Conservation (phyloP, 2,113 vertebrate genomes). For the Garra rufa region DNA sequence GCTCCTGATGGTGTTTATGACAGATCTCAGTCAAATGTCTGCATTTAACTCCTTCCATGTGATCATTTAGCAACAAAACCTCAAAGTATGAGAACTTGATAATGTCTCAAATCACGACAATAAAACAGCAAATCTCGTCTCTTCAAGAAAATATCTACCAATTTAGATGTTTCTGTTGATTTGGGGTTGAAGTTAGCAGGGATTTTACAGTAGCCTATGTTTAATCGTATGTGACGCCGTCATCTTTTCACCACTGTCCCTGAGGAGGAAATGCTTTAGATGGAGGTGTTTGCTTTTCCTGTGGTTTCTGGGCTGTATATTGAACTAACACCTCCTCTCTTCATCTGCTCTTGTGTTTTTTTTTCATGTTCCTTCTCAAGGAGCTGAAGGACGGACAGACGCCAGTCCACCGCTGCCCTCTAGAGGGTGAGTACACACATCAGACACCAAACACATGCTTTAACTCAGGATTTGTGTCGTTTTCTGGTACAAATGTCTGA, state of each 20-base stretch:
- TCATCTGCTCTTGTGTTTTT: conserved; percentile 40
- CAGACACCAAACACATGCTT: neutral
- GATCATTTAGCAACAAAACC: neutral
- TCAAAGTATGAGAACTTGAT: neutral
- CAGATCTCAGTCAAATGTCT: conserved; percentile 42
- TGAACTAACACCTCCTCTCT: conserved; percentile 55
- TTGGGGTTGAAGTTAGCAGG: neutral
- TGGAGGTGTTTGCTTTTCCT: neutral
- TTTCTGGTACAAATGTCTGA: neutral
- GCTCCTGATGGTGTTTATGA: conserved; percentile 40
- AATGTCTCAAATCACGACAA: neutral
- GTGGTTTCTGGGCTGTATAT: neutral
- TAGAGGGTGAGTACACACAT: conserved; percentile 76
- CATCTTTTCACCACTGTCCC: conserved; percentile 70
- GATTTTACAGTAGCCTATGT: neutral
- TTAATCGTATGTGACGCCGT: conserved; percentile 3
- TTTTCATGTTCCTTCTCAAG: conserved; percentile 64
- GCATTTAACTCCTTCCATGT: neutral
- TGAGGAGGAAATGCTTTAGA: conserved; percentile 56
- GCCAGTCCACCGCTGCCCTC: conserved; percentile 77
- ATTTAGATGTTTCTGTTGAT: neutral
- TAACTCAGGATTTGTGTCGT: neutral
- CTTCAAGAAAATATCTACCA: neutral
- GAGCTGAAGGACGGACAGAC: conserved; percentile 75
- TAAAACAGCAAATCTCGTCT: neutral